These are phyloP conservation scores for Drosophila antonietae DNA, from an alignment of 2,888 invertebrate species.

Conservation along the genomic window DNA sequence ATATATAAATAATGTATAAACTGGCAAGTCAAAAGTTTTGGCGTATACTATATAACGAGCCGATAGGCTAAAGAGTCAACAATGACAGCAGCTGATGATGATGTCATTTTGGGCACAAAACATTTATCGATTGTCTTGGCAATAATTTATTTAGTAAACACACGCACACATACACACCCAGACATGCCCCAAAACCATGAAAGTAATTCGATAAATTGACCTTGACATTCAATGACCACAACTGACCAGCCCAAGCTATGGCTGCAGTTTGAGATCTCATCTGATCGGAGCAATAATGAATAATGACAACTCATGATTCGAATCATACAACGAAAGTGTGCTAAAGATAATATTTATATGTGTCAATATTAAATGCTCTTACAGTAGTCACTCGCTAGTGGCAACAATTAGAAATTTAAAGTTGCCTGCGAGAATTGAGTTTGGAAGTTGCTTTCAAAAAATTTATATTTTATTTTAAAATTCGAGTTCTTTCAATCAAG, in stretches of 20 bases:
- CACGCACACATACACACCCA: not conserved
- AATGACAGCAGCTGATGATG: slow-evolving; percentile 37
- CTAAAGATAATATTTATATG: not conserved
- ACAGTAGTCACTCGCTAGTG: not conserved
- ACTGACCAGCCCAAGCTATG: slow-evolving; percentile 6
- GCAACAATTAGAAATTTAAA: not conserved
- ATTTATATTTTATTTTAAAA: not conserved
- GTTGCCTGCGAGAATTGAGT: not conserved
- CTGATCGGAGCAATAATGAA: not conserved
- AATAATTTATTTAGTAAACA: slow-evolving; percentile 70
- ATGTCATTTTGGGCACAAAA: slow-evolving; percentile 65
- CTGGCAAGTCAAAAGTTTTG: slow-evolving; percentile 56
- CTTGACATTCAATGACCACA: slow-evolving; percentile 65
- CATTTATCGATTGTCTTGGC: slow-evolving; percentile 66
- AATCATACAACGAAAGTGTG: not conserved
- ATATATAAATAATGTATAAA: slow-evolving; percentile 68
- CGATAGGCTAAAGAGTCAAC: slow-evolving; percentile 13
- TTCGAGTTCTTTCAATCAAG: not conserved
- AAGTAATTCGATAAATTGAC: slow-evolving; percentile 48
- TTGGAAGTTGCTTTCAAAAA: too few relatives aligned
- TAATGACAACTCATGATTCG: slow-evolving; percentile 10
- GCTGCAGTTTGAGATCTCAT: not conserved
- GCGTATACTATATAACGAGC: slow-evolving; percentile 11
- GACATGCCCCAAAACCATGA: slow-evolving; percentile 33
- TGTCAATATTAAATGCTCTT: not conserved